Evolutionary conservation across 2,888 invertebrate species (phyloP), one percentile per base, ranked within the genome.

Genomic region (Rotaria magnacalcarata): DNA sequence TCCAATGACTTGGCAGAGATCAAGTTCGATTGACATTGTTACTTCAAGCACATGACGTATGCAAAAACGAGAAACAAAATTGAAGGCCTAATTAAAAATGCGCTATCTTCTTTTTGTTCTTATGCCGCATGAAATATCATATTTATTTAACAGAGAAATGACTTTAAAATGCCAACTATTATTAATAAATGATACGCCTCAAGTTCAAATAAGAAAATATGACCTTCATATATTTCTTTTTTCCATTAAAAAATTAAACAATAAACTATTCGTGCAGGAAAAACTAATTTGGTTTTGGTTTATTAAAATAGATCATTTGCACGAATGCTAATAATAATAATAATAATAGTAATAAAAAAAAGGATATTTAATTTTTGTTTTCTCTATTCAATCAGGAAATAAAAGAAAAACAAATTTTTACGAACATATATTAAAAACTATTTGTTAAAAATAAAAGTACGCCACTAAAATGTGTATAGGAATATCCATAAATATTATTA

Each of bases 401-500:
- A 67, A 67, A 67, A 67, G 1, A 34, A 34, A 67, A 41, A 34
- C 3, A 34, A 2, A 67, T 67, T 4, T 1, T 34, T 4, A 11
- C 1, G 16, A 34, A 67, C 7, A 34, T 67, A 4, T 41, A 34
- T 67, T 34, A 67, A 67, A 19, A 34, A 67, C 16, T 67, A 41
- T 80, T 80, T 24, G 80, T 80, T 47, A 80, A 24, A 80, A 47
- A 80, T 80, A 80, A 24, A 43, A 80, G 80, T 80, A 47, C 43
- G n/a, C 80, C 80, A 80, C 80, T 80, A 47, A 80, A 80, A 80
- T 80, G 80, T 43, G 80, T 80, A n/a, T 80, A 80, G 6, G 80
- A 47, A 80, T 80, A 80, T 14, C 80, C 80, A 80, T 80, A 80
- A 7, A 80, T 80, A 80, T 80, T 80, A n/a, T 80, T 80, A 10